A percentile compares a stretch with the other conserved stretches of the same genome.
phyloP scores from a whole-genome alignment of 2,113 vertebrate species.

The Varanus salvator region DNA sequence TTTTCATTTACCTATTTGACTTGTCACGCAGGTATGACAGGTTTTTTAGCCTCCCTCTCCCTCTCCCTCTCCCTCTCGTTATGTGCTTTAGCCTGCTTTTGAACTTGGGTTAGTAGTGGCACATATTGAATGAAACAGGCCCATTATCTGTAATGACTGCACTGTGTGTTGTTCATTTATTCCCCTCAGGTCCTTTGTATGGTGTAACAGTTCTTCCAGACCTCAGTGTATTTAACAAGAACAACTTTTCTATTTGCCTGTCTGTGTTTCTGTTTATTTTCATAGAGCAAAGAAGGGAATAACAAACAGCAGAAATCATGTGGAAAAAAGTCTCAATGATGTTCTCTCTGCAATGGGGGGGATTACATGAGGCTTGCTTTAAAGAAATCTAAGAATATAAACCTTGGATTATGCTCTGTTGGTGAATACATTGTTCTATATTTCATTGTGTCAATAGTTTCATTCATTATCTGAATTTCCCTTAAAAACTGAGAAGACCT shows the following conservation, averaged over 20 bases:
- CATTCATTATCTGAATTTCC: too few species aligned
- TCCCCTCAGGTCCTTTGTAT: constrained; percentile 6
- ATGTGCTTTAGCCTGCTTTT: background rate
- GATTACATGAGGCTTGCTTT: background rate
- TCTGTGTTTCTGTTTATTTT: constrained; percentile 19
- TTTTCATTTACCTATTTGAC: background rate
- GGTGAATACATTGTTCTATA: background rate
- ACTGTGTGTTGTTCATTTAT: constrained; percentile 9
- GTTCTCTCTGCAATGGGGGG: background rate
- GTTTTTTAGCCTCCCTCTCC: background rate
- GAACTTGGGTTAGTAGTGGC: background rate
- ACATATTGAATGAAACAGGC: background rate
- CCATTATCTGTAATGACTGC: background rate
- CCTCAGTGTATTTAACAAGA: constrained; percentile 30
- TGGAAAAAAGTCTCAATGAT: background rate
- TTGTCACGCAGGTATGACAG: background rate
- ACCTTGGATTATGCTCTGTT: background rate
- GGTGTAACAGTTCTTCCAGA: background rate
- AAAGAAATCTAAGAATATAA: constrained; percentile 1
- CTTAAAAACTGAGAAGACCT: too few species aligned
- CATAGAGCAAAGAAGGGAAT: constrained; percentile 5
- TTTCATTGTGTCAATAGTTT: too few species aligned
- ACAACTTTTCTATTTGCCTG: background rate
- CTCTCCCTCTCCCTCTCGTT: background rate
- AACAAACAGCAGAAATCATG: background rate